Evolutionary conservation across 2,888 invertebrate species (phyloP).

Genomic region (Punctoribates punctum): DNA sequence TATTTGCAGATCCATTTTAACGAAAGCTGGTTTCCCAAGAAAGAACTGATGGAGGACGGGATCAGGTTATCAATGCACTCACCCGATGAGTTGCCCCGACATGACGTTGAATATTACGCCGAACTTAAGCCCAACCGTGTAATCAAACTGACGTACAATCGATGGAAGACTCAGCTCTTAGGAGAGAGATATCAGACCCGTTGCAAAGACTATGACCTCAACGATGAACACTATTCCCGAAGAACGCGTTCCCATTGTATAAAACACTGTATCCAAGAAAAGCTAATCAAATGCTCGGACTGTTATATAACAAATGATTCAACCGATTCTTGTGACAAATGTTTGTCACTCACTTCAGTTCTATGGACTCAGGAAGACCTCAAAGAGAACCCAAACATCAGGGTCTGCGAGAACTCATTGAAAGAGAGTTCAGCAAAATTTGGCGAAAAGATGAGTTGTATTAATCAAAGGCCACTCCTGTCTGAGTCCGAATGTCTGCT

Average conservation of each 20-base stretch:
- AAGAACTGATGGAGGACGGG: background rate
- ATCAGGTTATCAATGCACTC: background rate
- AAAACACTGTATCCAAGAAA: background rate
- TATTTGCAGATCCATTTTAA: background rate
- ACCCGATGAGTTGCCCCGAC: background rate
- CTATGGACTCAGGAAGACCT: too few relatives aligned
- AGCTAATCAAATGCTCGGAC: background rate
- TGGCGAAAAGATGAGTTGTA: background rate
- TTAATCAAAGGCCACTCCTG: background rate
- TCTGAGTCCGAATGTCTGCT: background rate
- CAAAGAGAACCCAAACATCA: too few relatives aligned
- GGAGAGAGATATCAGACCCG: background rate
- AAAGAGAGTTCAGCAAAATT: too few relatives aligned
- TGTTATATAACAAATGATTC: too few relatives aligned
- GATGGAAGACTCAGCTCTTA: background rate
- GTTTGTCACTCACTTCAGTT: too few relatives aligned
- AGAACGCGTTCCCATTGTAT: background rate
- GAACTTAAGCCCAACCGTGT: background rate
- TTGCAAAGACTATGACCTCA: background rate
- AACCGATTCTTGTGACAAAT: background rate
- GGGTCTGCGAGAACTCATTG: too few relatives aligned
- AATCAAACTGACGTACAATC: background rate
- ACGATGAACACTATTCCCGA: background rate
- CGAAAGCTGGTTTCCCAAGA: background rate
- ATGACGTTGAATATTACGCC: background rate